These are phyloP conservation scores for Seladonia tumulorum DNA, from an alignment of 2,888 invertebrate species.

Conservation along the genomic window DNA sequence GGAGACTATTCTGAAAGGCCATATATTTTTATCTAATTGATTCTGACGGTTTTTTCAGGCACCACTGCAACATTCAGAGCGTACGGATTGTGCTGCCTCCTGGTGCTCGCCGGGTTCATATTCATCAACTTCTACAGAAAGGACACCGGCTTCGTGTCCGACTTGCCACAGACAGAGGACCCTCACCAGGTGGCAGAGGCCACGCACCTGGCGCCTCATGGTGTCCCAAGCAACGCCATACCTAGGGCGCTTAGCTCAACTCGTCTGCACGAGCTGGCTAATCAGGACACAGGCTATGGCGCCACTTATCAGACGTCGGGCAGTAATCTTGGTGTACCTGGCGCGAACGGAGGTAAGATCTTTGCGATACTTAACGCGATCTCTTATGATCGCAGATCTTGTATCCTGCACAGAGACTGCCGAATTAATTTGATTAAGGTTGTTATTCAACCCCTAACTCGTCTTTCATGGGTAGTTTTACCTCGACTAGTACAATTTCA, in stretches of 20 bases:
- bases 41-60: constrained; percentile 85
- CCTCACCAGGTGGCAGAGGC: constrained; percentile 91
- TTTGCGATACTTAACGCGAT: neutral
- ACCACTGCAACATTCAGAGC: constrained; percentile 95
- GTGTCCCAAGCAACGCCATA: constrained; percentile 96
- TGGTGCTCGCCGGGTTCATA: constrained; percentile 93
- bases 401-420: neutral
- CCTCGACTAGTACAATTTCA: no score
- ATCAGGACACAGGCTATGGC: constrained; percentile 89
- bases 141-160: constrained; percentile 90
- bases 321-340: constrained; percentile 89
- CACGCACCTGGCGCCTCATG: constrained; percentile 96
- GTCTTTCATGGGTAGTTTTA: neutral
- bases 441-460: neutral
- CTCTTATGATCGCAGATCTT: neutral
- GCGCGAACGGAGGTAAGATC: constrained; percentile 82
- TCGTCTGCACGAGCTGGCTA: constrained; percentile 91
- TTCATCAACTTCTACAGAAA: constrained; percentile 96
- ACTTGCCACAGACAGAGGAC: constrained; percentile 90
- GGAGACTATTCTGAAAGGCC: neutral
- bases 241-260: constrained; percentile 94
- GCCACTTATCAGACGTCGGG: constrained; percentile 90
- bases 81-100: constrained; percentile 93
- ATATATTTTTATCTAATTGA: neutral
- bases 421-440: neutral